A percentile compares a stretch with the other conserved stretches of the same genome.
These are phyloP conservation scores for Rhopalosiphum nymphaeae DNA, from an alignment of 2,888 invertebrate genomes.

Conservation along the genomic window DNA sequence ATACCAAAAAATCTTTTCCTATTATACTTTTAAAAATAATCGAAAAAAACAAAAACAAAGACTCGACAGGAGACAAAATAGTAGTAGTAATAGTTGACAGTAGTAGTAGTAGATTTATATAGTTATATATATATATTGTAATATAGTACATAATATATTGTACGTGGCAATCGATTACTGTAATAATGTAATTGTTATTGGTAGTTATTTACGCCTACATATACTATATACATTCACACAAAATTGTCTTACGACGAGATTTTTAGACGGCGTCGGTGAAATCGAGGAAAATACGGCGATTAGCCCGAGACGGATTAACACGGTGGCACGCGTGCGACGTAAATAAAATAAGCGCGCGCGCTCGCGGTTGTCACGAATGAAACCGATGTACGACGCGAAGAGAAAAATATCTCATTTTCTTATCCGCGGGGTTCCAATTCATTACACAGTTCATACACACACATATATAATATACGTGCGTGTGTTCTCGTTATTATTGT, in stretches of 20 bases:
- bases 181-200: not conserved
- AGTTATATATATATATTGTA: no score
- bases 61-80: not conserved
- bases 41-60: not conserved
- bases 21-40: not conserved
- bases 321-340: constrained; percentile 39
- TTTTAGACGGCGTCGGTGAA: not conserved
- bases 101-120: no score
- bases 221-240: not conserved
- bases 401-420: constrained; percentile 62
- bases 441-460: constrained; percentile 3
- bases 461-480: not conserved
- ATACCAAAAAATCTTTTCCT: not conserved
- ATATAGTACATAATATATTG: not conserved
- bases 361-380: constrained; percentile 52
- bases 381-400: constrained; percentile 20
- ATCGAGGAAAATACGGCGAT: constrained; percentile 9
- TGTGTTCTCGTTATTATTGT: constrained; percentile 17
- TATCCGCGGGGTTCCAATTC: constrained; percentile 59
- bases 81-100: not conserved
- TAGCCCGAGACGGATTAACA: constrained; percentile 34
- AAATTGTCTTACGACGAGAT: not conserved
- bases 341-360: not conserved
- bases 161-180: not conserved
- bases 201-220: not conserved